Conservation (phyloP, 92 coral and sea anemone species). For the Epizoanthus stellaris region DNA sequence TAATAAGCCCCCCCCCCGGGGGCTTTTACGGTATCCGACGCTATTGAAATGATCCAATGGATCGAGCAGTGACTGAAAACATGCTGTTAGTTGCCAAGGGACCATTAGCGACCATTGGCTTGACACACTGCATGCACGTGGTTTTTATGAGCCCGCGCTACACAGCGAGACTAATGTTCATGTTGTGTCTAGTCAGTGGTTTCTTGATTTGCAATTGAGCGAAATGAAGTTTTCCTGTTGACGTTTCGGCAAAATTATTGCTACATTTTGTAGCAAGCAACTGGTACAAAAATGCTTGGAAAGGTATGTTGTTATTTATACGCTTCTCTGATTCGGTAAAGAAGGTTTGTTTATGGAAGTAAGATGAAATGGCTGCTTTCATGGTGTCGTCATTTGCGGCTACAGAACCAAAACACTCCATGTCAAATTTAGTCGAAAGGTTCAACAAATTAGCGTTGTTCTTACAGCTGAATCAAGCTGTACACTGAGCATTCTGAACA, state of each 20-base stretch:
- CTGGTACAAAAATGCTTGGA: constrained; percentile 69
- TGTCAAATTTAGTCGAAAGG: neutral
- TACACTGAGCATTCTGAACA: neutral
- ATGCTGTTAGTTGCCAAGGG: too few relatives aligned
- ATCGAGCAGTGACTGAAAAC: too few relatives aligned
- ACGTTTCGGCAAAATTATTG: neutral
- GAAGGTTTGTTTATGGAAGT: neutral
- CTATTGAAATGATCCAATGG: too few relatives aligned
- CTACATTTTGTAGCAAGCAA: constrained; percentile 20
- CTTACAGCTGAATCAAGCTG: neutral
- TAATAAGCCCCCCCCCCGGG: too few relatives aligned
- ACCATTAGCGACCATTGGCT: too few relatives aligned
- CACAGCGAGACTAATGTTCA: neutral
- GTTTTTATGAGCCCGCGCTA: constrained; percentile 21
- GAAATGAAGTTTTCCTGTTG: neutral
- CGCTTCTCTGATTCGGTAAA: neutral
- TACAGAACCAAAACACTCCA: neutral
- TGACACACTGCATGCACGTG: too few relatives aligned
- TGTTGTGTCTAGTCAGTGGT: constrained; percentile 29
- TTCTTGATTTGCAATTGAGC: neutral
- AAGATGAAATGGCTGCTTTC: constrained; percentile 6
- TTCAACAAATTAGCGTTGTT: neutral
- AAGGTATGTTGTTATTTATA: constrained; percentile 67
- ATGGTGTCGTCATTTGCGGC: constrained; percentile 20
- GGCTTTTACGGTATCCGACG: too few relatives aligned